Base-by-base conservation (phyloP, 2,797 vertebrate species). In the Gallinago stenura region DNA sequence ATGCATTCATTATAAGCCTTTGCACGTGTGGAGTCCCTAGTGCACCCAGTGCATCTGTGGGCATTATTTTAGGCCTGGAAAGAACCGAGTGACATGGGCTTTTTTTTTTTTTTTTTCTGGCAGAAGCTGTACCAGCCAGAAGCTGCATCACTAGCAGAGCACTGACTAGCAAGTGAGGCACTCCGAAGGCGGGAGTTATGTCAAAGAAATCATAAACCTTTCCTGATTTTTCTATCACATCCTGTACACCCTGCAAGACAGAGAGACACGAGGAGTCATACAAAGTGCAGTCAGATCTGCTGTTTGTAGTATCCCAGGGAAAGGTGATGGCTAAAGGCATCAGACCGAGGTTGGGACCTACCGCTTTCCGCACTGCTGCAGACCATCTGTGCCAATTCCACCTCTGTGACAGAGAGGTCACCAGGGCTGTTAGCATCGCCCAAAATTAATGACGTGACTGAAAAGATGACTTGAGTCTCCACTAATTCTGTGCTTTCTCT, bases 221-320 rank as follows among this genome's bases (percentile, higher is more conserved):
- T 88, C 56, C 96, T 80, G 90, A 39, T 79, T 96, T 98, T 81
- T 97, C 86, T 45, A 95, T 96, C 76, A 97, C 92, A 33, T 97
- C 85, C 25, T 77, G 60, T 72, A 95, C 51, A 65, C 97, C 95
- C 97, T 97, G 54, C 10, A 83, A 93, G 79, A 50, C 12, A 90
- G 9, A 73, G 66, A 12, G 15, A 48, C 25, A 30, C 2, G 5
- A 18, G 7, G 18, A 76, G 21, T 41, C 33, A 13, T 6, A 37
- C 21, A 24, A 46, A 78, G 46, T 11, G 16, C 31, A 50, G 57
- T 6, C 26, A 69, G 17, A 76, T 50, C 58, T 51, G 30, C 21
- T 51, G 26, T 24, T 61, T 61, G n/a, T 4, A 72, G 35, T 39
- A 72, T 21, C 28, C 22, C 46, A 78, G 25, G 37, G 62, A 68